Base-by-base conservation (phyloP, 1,140 invertebrate species). In the Parapsyche elsis region DNA sequence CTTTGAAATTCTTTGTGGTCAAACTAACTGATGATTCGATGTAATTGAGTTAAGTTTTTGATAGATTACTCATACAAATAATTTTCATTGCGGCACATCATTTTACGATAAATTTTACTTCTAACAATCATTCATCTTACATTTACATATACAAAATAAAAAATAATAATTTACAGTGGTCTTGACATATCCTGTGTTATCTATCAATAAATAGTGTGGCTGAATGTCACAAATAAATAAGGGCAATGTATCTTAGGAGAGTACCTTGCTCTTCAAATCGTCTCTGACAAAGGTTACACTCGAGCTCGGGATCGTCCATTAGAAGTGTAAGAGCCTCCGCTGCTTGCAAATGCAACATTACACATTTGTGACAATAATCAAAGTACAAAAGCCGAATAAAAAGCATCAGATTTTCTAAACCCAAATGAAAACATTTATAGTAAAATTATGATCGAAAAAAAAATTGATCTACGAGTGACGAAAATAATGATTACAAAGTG, bases 251-350 rank as follows among this genome's bases (percentile, higher is more conserved):
- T 77, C 46, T 73, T 19, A 84, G 86, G 86, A 87, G 85, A 87
- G 85, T 92, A 93, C 92, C 92, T 93, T 92, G 92, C 89, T 92
- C 91, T 87, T 93, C 92, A 92, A 93, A 93, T 86, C 92, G 92
- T 90, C 92, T 92, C 90, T 93, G 92, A 90, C 92, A 93, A 89
- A 93, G 91, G 86, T 89, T 90, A 90, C 90, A 90, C 88, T 87
- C 89, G 91, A 92, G 87, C 90, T 92, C 89, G 90, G 92, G 91
- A 87, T 92, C 91, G 86, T 90, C 91, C 88, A 90, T 91, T 88
- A 89, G 90, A 90, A 90, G 90, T 88, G 88, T 87, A 88, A 90
- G 88, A 90, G 88, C 87, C 89, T 90, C 91, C 91, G 87, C 91
- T 90, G 90, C 91, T 92, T 92, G 91, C 88, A 92, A 67, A 92